Percentiles rank a stretch among this genome's conserved stretches.
These are phyloP conservation scores for Lordiphosa clarofinis DNA, from an alignment of 1,140 invertebrate genomes.

Conservation along the genomic window DNA sequence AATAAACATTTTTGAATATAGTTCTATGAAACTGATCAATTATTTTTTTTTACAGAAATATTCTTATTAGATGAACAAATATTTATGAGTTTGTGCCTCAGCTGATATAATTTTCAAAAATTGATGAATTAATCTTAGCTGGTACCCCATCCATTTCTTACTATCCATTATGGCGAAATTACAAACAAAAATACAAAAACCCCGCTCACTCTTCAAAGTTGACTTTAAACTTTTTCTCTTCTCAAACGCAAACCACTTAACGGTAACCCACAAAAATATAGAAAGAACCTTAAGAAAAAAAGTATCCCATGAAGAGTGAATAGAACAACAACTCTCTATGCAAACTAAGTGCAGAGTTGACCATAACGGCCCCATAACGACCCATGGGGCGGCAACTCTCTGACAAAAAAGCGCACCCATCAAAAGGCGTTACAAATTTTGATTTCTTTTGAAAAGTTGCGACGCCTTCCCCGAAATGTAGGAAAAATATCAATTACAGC, in stretches of 20 bases:
- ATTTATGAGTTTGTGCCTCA: too few relatives aligned
- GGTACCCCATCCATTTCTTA: too few relatives aligned
- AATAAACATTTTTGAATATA: too few relatives aligned
- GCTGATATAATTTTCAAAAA: too few relatives aligned
- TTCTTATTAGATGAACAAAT: too few relatives aligned
- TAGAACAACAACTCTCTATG: slow-evolving; percentile 43
- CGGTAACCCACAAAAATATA: slow-evolving; percentile 40
- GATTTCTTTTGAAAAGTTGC: slow-evolving; percentile 71
- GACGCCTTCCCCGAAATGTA: slow-evolving; percentile 40
- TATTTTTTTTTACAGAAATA: too few relatives aligned
- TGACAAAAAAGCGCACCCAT: slow-evolving; percentile 57
- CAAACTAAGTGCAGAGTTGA: slow-evolving; percentile 60
- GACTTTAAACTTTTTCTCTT: slow-evolving; percentile 16
- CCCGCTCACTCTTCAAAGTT: slow-evolving; percentile 25
- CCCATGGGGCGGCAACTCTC: slow-evolving; percentile 14
- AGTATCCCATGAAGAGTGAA: slow-evolving; percentile 13
- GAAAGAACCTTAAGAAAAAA: slow-evolving; percentile 36
- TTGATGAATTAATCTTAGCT: too few relatives aligned
- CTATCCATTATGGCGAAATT: too few relatives aligned
- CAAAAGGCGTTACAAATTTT: slow-evolving; percentile 76
- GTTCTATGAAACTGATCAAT: too few relatives aligned
- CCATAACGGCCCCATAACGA: slow-evolving; percentile 11
- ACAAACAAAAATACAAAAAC: background rate
- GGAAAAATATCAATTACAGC: slow-evolving; percentile 73
- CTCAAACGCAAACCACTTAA: slow-evolving; percentile 45